Base-by-base conservation (phyloP, 2,113 vertebrate species). In the Bubo scandiacus region DNA sequence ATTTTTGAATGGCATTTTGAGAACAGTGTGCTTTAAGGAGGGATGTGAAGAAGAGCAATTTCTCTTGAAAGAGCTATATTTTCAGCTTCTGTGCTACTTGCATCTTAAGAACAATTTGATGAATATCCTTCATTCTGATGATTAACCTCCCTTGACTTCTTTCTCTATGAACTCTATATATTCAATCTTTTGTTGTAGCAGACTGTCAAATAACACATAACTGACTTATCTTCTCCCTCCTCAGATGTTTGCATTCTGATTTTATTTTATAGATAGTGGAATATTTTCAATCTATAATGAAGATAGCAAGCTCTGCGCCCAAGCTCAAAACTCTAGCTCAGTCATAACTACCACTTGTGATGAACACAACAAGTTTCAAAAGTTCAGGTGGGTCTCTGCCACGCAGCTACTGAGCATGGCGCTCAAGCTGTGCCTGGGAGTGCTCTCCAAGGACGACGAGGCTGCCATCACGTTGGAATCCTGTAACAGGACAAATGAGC, bases 261-360 rank as follows among this genome's bases (percentile, higher is more conserved):
- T 94, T 86, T 88, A 14, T 97, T 87, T 93, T 95, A 38, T 95
- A 99, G 99, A 98, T 66, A 96, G 68, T 0, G 93, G 96, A 70
- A 97, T 96, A 62, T 99, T 99, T 98, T 97, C 99, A 42, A 99
- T 99, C 90, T 99, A 98, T 81, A 99, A 99, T 80, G 98, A 99
- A 95, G 97, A 98, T 3, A 99, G 99, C 96, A 99, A 98, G 77
- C 98, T 98, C 90, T 99, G 99, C 5, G 96, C 99, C 27, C 97
- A 96, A 66, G 98, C 96, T 45, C 67, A 98, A 29, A 98, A 92
- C 32, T 87, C 98, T 32, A 98, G 67, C 25, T 96, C 97, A 0
- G 49, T 99, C 11, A 97, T 98, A 7, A 96, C 98, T 6, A 92
- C 96, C 2, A 2, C 7, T 3, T 99, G 99, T 62, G 88, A 99